phyloP scores from a whole-genome alignment of 2,113 vertebrate species.

The Amphilophus citrinellus region DNA sequence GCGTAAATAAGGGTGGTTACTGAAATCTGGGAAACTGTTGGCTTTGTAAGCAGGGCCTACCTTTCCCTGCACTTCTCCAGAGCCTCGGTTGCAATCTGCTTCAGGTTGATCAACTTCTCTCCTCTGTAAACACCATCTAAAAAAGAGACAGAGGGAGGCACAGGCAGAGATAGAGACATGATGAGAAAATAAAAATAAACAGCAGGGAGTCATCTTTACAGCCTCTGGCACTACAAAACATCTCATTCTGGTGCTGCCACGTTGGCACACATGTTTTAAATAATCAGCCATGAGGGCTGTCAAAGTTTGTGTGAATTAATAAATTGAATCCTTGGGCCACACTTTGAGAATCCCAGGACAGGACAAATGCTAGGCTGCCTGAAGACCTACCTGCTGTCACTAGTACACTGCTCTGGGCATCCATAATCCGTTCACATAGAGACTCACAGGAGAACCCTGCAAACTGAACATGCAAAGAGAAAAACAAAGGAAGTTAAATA shows the following conservation, averaged over 20 bases:
- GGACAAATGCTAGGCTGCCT: background rate
- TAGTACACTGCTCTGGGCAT: slow-evolving; percentile 80
- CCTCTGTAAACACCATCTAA: slow-evolving; percentile 86
- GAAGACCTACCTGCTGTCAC: slow-evolving; percentile 84
- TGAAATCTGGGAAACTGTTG: background rate
- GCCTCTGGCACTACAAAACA: background rate
- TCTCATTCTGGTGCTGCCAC: slow-evolving; percentile 7
- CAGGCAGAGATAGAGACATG: background rate
- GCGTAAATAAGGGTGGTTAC: slow-evolving; percentile 54
- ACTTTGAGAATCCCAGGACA: background rate
- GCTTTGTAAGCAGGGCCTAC: slow-evolving; percentile 56
- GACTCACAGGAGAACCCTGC: slow-evolving; percentile 87
- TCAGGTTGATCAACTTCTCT: slow-evolving; percentile 86
- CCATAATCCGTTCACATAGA: slow-evolving; percentile 84
- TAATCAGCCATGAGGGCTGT: no score
- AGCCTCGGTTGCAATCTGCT: slow-evolving; percentile 83
- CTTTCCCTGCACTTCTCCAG: slow-evolving; percentile 81
- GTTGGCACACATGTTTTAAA: background rate
- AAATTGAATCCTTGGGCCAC: background rate
- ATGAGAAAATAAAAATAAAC: background rate
- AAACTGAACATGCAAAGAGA: slow-evolving; percentile 74
- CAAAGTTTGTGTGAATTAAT: background rate
- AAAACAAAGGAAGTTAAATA: background rate
- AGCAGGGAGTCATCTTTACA: slow-evolving; percentile 12
- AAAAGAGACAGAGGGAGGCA: background rate